Conservation (phyloP, 2,113 vertebrate genomes). For the Azemiops feae region DNA sequence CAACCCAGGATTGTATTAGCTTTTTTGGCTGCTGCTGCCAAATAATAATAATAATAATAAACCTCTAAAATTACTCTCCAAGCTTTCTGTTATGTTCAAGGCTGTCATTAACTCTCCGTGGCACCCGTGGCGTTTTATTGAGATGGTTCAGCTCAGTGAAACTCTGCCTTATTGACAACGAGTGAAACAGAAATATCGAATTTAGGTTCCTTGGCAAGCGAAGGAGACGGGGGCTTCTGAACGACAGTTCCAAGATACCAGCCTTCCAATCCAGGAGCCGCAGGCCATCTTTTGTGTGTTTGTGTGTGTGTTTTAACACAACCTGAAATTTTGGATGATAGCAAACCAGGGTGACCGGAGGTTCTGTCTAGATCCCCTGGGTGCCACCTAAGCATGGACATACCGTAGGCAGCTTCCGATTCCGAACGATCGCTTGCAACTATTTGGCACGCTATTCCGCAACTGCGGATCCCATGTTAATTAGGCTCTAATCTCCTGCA, state of each 20-base stretch:
- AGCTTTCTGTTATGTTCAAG: constrained; percentile 45
- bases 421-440: constrained; percentile 49
- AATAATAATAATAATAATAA: too few species aligned
- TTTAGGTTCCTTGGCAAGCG: neutral
- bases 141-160: constrained; percentile 36
- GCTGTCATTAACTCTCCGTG: constrained; percentile 45
- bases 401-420: constrained; percentile 42
- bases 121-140: constrained; percentile 46
- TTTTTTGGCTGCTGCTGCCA: too few species aligned
- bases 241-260: neutral
- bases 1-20: too few species aligned
- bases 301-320: neutral
- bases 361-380: too few species aligned
- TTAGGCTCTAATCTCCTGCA: constrained; percentile 70
- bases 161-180: neutral
- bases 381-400: constrained; percentile 39
- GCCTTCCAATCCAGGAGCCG: neutral
- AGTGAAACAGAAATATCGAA: constrained; percentile 10
- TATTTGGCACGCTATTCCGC: constrained; percentile 62
- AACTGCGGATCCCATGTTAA: constrained; percentile 66
- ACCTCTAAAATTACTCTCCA: constrained; percentile 37
- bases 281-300: too few species aligned
- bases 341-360: too few species aligned
- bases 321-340: neutral
- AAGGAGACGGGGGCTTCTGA: neutral